Conservation (phyloP, 2,797 vertebrate genomes). For the Notolepis coatsorum region DNA sequence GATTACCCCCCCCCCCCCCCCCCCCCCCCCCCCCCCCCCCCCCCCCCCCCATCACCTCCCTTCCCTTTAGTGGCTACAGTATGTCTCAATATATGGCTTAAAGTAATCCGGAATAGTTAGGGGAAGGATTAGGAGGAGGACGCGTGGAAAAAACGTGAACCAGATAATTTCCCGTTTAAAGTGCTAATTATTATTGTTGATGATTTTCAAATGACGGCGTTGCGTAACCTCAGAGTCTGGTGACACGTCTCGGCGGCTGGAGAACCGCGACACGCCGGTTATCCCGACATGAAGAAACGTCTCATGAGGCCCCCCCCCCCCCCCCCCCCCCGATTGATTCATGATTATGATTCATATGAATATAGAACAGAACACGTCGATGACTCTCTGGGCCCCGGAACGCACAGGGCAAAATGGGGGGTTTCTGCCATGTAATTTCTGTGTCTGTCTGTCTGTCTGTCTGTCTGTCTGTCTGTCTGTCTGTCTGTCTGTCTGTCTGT, state of each 20-base stretch:
- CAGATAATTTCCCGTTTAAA: constrained; percentile 24
- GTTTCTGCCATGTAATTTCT: too few species aligned
- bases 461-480: too few species aligned
- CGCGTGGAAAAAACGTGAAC: constrained; percentile 39
- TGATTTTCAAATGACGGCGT: constrained; percentile 29
- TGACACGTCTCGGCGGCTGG: not conserved
- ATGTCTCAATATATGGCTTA: constrained; percentile 53
- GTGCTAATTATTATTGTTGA: constrained; percentile 36
- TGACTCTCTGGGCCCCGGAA: too few species aligned
- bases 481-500: too few species aligned
- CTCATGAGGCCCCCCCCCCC: too few species aligned
- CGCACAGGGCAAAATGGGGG: too few species aligned
- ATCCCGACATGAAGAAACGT: too few species aligned
- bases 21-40: constrained; percentile 23
- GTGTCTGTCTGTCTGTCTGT: too few species aligned
- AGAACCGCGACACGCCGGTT: too few species aligned
- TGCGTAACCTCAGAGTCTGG: constrained; percentile 22
- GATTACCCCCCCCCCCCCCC: constrained; percentile 60
- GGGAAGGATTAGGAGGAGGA: constrained; percentile 49
- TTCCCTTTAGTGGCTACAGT: constrained; percentile 44
- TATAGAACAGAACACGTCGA: constrained; percentile 48
- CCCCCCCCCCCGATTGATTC: too few species aligned
- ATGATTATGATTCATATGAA: constrained; percentile 45
- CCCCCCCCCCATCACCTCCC: not conserved
- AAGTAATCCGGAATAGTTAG: constrained; percentile 54